Evolutionary conservation across 2,888 invertebrate genomes (phyloP), one percentile per base, ranked within the genome.

Genomic region (Brachypterus glaber): DNA sequence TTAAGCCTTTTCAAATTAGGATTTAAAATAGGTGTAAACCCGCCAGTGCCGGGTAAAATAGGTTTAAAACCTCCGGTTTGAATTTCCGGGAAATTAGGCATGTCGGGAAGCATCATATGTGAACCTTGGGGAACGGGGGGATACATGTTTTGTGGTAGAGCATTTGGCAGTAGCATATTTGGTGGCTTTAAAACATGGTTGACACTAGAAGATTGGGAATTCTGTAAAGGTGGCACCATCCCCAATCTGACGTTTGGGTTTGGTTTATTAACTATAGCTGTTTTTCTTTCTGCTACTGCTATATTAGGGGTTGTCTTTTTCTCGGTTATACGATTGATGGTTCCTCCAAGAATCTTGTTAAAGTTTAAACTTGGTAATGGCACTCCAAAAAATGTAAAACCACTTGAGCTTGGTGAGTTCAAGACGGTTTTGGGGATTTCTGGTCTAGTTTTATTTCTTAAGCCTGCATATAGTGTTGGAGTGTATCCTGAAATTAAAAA

Each of bases 321-420:
- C 47, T 47, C 63, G 52, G 49, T 59, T 12, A 41, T 39, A 29
- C 47, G 42, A 12, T 4, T 33, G 14, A 12, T 30, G 14, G 36
- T 42, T 62, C 64, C 63, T 11, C 55, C 52, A 21, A 57, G 72
- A 27, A 85, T 64, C 51, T 78, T 78, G 8, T 78, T 77, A 53
- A 86, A 73, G 48, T 79, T 79, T 31, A 88, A 60, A 25, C 76
- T 72, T 1, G 87, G 83, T 40, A 89, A 58, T 0, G 89, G 88
- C 57, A 88, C 78, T 0, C 89, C 89, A 54, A 89, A 89, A 57
- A 89, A 86, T 9, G 88, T 86, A 48, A 87, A 86, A 1, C 80
- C 76, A 43, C 76, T 75, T 17, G 65, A 69, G 35, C 71, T 70
- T 0, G 78, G 74, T 0, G 74, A 64, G 32, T 60, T 55, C 26